Percentiles rank a stretch among this genome's conserved stretches.
Conservation (phyloP, 1,140 invertebrate species). For the Pogonomyrmex barbatus region DNA sequence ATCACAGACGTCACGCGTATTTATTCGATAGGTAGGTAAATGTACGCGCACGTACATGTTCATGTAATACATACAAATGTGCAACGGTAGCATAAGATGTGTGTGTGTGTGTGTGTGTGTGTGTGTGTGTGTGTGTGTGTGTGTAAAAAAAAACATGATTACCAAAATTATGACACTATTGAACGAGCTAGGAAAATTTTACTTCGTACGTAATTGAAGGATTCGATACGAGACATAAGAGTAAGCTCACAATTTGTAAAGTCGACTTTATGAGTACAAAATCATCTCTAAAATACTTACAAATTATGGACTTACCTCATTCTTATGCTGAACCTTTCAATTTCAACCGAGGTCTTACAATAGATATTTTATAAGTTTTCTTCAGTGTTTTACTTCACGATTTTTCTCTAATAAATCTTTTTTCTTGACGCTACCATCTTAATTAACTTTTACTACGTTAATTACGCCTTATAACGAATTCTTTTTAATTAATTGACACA, state of each 20-base stretch:
- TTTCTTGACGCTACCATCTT: not conserved
- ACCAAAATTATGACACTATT: not conserved
- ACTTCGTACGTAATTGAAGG: not conserved
- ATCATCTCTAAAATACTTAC: not conserved
- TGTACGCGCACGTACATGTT: not conserved
- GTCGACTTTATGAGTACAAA: not conserved
- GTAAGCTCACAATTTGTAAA: not conserved
- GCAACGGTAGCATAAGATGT: not conserved
- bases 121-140: no score
- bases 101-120: no score
- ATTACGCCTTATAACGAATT: slow-evolving; percentile 1
- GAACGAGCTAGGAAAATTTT: not conserved
- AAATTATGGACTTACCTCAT: slow-evolving; percentile 5
- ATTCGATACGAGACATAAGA: not conserved
- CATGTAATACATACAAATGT: not conserved
- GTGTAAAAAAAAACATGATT: not conserved
- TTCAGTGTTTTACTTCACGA: slow-evolving; percentile 5
- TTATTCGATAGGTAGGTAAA: slow-evolving; percentile 27
- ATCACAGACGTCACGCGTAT: not conserved
- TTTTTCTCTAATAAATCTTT: slow-evolving; percentile 20
- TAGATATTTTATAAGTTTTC: not conserved
- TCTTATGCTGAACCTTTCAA: not conserved
- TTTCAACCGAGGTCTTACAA: not conserved
- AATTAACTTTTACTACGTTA: slow-evolving; percentile 34
- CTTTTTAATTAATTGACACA: slow-evolving; percentile 36